A percentile compares a stretch with the other conserved stretches of the same genome.
Evolutionary conservation across 1,140 invertebrate genomes (phyloP).

Genomic region (Sitobion miscanthi): DNA sequence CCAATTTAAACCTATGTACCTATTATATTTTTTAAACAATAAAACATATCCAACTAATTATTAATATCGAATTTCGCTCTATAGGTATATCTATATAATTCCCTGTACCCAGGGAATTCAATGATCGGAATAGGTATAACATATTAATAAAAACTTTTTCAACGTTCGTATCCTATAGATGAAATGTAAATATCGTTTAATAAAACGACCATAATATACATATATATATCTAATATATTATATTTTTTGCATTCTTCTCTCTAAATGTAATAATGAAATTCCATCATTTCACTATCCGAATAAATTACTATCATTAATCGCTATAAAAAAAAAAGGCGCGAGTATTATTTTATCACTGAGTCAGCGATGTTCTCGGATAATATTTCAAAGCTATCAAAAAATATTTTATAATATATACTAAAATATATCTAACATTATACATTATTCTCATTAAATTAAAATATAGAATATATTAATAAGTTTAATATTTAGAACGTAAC

Average conservation of each 20-base stretch:
- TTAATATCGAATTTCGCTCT: background rate
- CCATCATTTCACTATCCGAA: constrained; percentile 2
- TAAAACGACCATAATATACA: background rate
- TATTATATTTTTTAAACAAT: background rate
- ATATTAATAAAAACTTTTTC: background rate
- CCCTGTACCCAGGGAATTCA: background rate
- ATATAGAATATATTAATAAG: background rate
- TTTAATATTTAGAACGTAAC: background rate
- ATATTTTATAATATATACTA: no score
- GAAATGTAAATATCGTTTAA: background rate
- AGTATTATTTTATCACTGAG: background rate
- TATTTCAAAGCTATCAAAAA: background rate
- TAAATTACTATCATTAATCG: constrained; percentile 15
- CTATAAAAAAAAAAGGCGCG: background rate
- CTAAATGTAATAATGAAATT: background rate
- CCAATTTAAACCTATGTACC: background rate
- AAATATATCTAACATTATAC: background rate
- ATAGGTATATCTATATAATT: background rate
- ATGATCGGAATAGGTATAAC: background rate
- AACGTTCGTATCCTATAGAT: background rate
- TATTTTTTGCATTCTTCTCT: constrained; percentile 1
- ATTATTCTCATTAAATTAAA: background rate
- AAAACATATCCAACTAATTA: background rate
- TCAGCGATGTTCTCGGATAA: background rate
- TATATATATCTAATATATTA: background rate